Base-by-base conservation (phyloP, 2,797 vertebrate genomes). In the Manis crassicaudata region DNA sequence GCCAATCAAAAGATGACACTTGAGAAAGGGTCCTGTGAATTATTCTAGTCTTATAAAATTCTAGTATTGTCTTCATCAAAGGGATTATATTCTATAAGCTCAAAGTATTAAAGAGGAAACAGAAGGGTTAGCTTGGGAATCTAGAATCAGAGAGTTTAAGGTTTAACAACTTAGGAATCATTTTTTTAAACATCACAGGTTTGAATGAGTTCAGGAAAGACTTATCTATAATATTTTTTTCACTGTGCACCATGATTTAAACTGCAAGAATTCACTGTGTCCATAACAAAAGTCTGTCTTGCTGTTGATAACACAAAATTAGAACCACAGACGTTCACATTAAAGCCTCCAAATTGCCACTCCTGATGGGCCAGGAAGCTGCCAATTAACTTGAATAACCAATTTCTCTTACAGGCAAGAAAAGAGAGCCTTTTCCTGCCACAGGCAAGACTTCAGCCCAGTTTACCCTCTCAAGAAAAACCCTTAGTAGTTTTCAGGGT, bases 101-200 rank as follows among this genome's bases (percentile, higher is more conserved):
- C 54, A 17, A 56, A 37, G 23, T 21, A 90, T 29, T 62, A 87
- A 67, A 65, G n/a, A 95, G 88, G 35, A 63, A 73, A 72, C 52
- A 54, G 65, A 76, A 83, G 20, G 17, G 50, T 6, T 70, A 68
- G 23, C 52, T 89, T 46, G 21, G 7, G n/a, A n/a, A 40, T 92
- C 46, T 37, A 17, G 65, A 93, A 81, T 82, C 73, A 21, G 46
- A 63, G 35, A 60, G 63, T 50, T 62, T 52, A n/a, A n/a, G 5
- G 25, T 77, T 92, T 67, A 46, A 87, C 65, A 35, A 87, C 37
- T 79, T 65, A 75, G 43, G 70, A 73, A 83, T 23, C 46, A 9
- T 63, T 62, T 89, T 92, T 92, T 54, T 86, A n/a, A 93, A 75
- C 37, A 87, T 85, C 84, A 63, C 76, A 92, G 87, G 56, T 94